Base-by-base conservation (phyloP, 1,140 invertebrate genomes). In the Diabrotica undecimpunctata region DNA sequence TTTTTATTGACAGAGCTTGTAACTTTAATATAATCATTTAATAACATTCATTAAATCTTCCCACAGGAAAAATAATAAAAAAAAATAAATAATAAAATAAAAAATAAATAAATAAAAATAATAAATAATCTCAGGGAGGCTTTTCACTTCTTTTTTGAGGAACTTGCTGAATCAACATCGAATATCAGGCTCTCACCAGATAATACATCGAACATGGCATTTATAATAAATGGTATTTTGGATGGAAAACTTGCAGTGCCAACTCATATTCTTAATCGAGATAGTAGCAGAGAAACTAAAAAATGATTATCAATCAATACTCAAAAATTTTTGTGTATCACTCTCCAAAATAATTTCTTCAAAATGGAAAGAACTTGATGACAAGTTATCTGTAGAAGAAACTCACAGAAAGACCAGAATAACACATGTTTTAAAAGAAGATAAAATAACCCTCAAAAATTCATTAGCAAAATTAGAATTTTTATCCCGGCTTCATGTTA, bases 71-170 rank as follows among this genome's bases (percentile, higher is more conserved):
- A 62, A 35, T 14, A 71, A 11, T 12, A 51, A 61, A 12, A n/a
- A n/a, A n/a, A n/a, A n/a, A n/a, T n/a, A n/a, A n/a, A n/a, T n/a
- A n/a, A n/a, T n/a, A n/a, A n/a, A n/a, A n/a, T n/a, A n/a, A n/a
- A n/a, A n/a, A n/a, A n/a, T n/a, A n/a, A n/a, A n/a, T n/a, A n/a
- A n/a, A n/a, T n/a, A n/a, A n/a, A n/a, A n/a, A n/a, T n/a, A n/a
- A n/a, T n/a, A n/a, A n/a, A n/a, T n/a, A n/a, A n/a, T 38, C 64
- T 71, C 36, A 64, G 59, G 50, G 52, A 71, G 38, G 60, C 57
- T 56, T 69, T 71, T 11, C 65, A 66, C 55, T 67, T 54, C 39
- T 62, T 71, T 11, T 71, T 71, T 66, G 67, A 66, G 37, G 65
- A 65, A 65, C 25, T 71, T 9, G 51, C 46, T 9, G 59, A 62